phyloP scores from a whole-genome alignment of 2,888 invertebrate genomes.

The Philaethria dido region DNA sequence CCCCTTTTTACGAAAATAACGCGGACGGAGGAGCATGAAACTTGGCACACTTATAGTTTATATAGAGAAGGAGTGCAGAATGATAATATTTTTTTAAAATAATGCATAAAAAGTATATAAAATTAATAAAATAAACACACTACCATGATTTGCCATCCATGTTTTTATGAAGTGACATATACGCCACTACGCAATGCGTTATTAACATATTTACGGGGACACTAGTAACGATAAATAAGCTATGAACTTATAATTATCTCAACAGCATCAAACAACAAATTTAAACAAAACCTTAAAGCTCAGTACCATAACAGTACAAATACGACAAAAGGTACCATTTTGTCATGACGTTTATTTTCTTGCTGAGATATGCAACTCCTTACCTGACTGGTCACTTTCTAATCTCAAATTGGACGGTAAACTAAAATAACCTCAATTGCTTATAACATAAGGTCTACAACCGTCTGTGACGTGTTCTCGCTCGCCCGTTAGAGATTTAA shows the following conservation, averaged over 20 bases:
- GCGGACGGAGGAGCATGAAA: too few species aligned
- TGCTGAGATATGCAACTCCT: slow-evolving; percentile 12
- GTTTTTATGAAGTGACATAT: too few species aligned
- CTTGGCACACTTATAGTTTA: too few species aligned
- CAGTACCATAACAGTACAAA: not conserved
- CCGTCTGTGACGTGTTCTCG: not conserved
- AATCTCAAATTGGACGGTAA: not conserved
- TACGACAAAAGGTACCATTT: not conserved
- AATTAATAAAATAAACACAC: too few species aligned
- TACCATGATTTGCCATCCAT: too few species aligned
- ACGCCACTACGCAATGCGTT: too few species aligned
- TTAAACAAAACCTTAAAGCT: not conserved
- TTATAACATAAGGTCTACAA: not conserved
- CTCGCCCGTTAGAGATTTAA: slow-evolving; percentile 22
- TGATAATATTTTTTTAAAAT: too few species aligned
- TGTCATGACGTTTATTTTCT: not conserved
- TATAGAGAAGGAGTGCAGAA: too few species aligned
- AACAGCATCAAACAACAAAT: not conserved
- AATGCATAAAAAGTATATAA: too few species aligned
- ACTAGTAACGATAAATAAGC: not conserved
- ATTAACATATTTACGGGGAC: too few species aligned
- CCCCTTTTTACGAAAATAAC: too few species aligned
- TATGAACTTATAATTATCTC: too few species aligned
- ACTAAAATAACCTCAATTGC: not conserved
- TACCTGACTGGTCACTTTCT: slow-evolving; percentile 16